Evolutionary conservation across 2,888 invertebrate species (phyloP), one percentile per base, ranked within the genome.

Genomic region (Philaethria dido): DNA sequence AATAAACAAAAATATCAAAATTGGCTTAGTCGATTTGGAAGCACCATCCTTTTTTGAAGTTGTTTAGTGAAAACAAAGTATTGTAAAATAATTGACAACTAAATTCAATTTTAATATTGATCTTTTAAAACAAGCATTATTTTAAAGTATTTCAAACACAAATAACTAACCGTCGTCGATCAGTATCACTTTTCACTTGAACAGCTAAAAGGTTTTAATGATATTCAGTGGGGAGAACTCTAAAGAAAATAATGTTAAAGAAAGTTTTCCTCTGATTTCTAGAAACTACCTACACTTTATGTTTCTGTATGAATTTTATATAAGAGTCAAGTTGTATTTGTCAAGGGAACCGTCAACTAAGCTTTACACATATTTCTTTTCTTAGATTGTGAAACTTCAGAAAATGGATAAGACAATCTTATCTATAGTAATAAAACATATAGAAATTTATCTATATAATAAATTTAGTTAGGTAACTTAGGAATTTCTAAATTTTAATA

Each of bases 291-390:
- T 60, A 33, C 45, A 13, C 45, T 60, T 16, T 60, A 44, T 47
- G 18, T 8, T 44, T 33, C 33, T 47, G 18, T 44, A 47, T 60
- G 18, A 47, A 60, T 62, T 48, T 62, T 50, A 50, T 62, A 50
- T 62, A 48, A 33, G 18, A 45, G 33, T 62, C 47, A 62, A 62
- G n/a, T 50, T 50, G 4, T 39, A 20, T 62, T 48, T 39, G 48
- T 62, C 39, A 62, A 62, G 39, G 48, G 62, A 50, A 20, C 39
- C 20, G 47, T 48, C 42, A n/a, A 13, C 33, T 33, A 48, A 62
- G 62, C 36, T 61, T 48, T 48, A 16, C 20, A 45, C 18, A 47
- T 47, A 8, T 45, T 39, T 42, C n/a, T 20, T 14, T 60, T 25
- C 33, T 18, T 25, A 25, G 2, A 6, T 2, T 60, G 29, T 13